Conservation (phyloP, 2,113 vertebrate species). For the Aleadryas rufinucha region DNA sequence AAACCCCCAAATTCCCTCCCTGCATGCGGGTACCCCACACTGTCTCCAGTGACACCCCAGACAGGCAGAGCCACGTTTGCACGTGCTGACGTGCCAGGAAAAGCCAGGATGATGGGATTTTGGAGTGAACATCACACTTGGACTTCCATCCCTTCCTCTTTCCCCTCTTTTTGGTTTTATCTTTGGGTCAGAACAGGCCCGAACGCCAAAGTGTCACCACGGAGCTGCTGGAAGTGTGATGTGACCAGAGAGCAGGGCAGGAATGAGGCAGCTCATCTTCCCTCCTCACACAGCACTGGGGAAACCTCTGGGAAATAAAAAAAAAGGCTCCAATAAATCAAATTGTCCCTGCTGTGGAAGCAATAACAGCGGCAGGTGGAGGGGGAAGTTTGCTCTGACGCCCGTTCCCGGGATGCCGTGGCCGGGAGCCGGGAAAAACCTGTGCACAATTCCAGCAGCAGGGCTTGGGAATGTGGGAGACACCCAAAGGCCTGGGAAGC, state of each 20-base stretch:
- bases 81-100: background rate
- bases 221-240: background rate
- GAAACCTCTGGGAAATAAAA: constrained; percentile 34
- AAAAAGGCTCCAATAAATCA: constrained; percentile 14
- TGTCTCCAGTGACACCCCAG: background rate
- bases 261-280: background rate
- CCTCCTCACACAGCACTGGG: background rate
- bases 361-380: background rate
- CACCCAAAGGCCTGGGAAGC: background rate
- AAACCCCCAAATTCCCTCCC: fast-evolving
- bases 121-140: background rate
- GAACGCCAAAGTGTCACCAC: background rate
- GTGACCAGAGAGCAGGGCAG: background rate
- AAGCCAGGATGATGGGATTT: background rate
- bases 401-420: fast-evolving
- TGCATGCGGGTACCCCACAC: fast-evolving
- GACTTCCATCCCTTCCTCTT: background rate
- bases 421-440: background rate
- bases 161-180: background rate
- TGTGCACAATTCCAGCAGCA: fast-evolving
- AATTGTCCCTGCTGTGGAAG: background rate
- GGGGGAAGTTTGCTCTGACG: background rate
- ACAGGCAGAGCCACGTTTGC: fast-evolving
- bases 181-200: background rate
- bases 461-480: background rate